A percentile compares a stretch with the other conserved stretches of the same genome.
phyloP scores from a whole-genome alignment of 2,113 vertebrate genomes.

The Glareola pratincola region DNA sequence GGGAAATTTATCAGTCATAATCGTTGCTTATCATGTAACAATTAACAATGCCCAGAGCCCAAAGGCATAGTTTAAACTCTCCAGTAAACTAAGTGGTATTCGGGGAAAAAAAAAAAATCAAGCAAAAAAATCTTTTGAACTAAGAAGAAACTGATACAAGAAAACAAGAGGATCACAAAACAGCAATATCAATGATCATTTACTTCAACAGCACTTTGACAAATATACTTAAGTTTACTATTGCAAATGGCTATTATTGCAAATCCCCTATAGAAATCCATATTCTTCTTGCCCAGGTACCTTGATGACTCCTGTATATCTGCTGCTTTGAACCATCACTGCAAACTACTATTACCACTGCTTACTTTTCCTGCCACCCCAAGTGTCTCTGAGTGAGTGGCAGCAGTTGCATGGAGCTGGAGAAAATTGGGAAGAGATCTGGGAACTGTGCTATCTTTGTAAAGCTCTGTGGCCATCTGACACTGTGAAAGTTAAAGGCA shows the following conservation, averaged over 20 bases:
- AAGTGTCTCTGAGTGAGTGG: not conserved
- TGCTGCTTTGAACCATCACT: not conserved
- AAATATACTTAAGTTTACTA: not conserved
- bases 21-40: not conserved
- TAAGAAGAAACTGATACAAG: not conserved
- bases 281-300: not conserved
- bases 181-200: not conserved
- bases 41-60: not conserved
- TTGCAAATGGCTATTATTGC: not conserved
- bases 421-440: not conserved
- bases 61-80: not conserved
- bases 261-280: not conserved
- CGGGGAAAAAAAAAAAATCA: not conserved
- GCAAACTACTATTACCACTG: not conserved
- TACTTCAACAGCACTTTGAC: not conserved
- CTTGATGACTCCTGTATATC: not conserved
- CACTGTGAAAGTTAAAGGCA: not conserved
- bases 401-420: not conserved
- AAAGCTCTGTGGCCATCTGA: not conserved
- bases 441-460: fast-evolving
- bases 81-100: not conserved
- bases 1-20: not conserved
- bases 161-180: not conserved
- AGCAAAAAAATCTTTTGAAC: not conserved
- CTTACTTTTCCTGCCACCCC: not conserved